These are phyloP conservation scores for Albula goreensis DNA, from an alignment of 2,113 vertebrate species.

Conservation along the genomic window DNA sequence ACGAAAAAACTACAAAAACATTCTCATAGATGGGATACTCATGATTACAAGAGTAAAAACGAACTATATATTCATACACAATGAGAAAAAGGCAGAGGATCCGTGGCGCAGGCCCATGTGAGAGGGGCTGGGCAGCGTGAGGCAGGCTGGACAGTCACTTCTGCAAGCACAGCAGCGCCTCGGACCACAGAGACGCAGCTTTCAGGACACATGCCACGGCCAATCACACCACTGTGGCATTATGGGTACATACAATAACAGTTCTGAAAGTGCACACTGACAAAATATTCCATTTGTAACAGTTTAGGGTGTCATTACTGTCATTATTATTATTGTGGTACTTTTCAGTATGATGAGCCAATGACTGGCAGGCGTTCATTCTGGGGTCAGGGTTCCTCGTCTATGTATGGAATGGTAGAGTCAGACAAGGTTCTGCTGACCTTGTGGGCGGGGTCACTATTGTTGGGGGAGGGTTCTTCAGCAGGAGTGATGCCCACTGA, in stretches of 20 bases:
- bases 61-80: too few relatives aligned
- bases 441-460: conserved; percentile 42
- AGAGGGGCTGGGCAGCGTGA: too few relatives aligned
- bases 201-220: too few relatives aligned
- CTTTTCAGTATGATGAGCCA: neutral
- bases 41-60: too few relatives aligned
- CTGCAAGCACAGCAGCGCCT: neutral
- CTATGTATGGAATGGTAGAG: conserved; percentile 77
- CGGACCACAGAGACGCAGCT: too few relatives aligned
- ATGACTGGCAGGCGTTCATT: conserved; percentile 2
- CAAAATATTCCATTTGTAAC: conserved; percentile 41
- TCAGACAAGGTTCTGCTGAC: conserved; percentile 70
- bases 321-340: neutral
- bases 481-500: conserved; percentile 61
- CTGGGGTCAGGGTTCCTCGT: conserved; percentile 53
- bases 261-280: conserved; percentile 71
- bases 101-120: too few relatives aligned
- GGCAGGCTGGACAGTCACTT: too few relatives aligned
- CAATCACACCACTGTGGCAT: too few relatives aligned
- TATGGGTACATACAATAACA: conserved; percentile 7
- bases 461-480: conserved; percentile 21
- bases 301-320: neutral
- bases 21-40: too few relatives aligned
- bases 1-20: too few relatives aligned
- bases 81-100: too few relatives aligned